These are phyloP conservation scores for Philypnodon macrostomus DNA, from an alignment of 2,797 vertebrate genomes.

Conservation along the genomic window DNA sequence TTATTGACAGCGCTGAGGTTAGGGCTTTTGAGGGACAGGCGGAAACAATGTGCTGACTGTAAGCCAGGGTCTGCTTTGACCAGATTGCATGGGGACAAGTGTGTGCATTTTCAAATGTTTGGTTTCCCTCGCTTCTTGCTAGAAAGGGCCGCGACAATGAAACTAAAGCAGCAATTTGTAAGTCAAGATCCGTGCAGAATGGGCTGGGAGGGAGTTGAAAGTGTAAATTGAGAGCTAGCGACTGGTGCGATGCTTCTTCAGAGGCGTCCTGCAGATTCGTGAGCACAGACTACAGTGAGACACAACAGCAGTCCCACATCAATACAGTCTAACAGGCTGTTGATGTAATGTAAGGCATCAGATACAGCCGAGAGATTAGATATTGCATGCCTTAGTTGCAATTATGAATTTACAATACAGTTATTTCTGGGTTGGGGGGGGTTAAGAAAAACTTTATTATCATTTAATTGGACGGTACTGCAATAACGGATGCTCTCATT, in stretches of 20 bases:
- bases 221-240: conserved; percentile 57
- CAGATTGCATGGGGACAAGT: conserved; percentile 78
- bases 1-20: conserved; percentile 73
- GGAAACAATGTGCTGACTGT: conserved; percentile 85
- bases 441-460: no score
- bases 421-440: no score
- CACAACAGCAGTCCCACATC: not conserved
- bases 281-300: conserved; percentile 22
- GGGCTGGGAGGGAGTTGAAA: conserved; percentile 54
- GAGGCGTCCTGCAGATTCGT: conserved; percentile 33
- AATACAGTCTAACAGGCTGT: not conserved
- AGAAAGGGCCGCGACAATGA: conserved; percentile 71
- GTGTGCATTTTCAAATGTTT: conserved; percentile 58
- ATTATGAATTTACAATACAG: no score
- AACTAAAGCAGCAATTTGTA: conserved; percentile 75
- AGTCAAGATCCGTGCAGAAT: conserved; percentile 76
- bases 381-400: no score
- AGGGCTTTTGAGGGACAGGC: conserved; percentile 78
- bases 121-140: conserved; percentile 22
- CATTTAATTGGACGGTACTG: no score
- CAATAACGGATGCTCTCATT: no score
- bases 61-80: conserved; percentile 74
- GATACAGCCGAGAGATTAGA: not conserved
- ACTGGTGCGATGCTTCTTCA: conserved; percentile 47
- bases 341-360: not conserved